Base-by-base conservation (phyloP, 92 coral and sea anemone genomes). In the Plumapathes pennacea region DNA sequence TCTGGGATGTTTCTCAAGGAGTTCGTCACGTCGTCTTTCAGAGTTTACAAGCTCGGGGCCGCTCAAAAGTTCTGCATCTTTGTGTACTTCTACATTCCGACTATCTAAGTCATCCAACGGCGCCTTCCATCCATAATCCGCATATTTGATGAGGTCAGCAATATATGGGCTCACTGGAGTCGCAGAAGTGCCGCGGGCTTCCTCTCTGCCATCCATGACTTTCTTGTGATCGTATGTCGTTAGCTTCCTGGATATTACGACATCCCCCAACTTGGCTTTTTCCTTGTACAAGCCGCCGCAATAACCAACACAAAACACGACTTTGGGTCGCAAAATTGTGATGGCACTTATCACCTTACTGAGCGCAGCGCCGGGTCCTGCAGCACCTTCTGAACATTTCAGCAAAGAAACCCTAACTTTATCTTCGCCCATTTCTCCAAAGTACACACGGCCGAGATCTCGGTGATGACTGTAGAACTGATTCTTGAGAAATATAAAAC, bases 201-300 rank as follows among this genome's bases (percentile, higher is more conserved):
- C 32, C 22, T 57, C 64, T 39, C 57, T 39, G 37, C 36, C 22
- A 6, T 28, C 36, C 25, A 32, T 50, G 9, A 66, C 64, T 52
- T 66, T 66, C 46, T 66, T 52, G 21, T 10, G 39, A 4, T 64
- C 54, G 25, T 48, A 50, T 0, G 43, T 61, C 20, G 45, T 64
- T 33, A 72, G 37, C 32, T 72, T 61, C 9, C 37, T 55, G 5
- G 80, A 72, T 3, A 72, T 27, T 11, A 60, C 64, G 15, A 72
- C 80, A 41, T 72, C 80, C 6, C 80, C 79, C 9, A 72, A 31
- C 21, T 72, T 60, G 56, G 46, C 71, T 44, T 60, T 72, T 12
- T 22, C 42, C 58, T 19, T 27, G 38, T 50, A 19, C 36, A 72
- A 28, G 25, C 50, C 38, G 6, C 69, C 71, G 36, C 71, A 60